Conservation (phyloP, 2,797 vertebrate species). For the Esox lucius region DNA sequence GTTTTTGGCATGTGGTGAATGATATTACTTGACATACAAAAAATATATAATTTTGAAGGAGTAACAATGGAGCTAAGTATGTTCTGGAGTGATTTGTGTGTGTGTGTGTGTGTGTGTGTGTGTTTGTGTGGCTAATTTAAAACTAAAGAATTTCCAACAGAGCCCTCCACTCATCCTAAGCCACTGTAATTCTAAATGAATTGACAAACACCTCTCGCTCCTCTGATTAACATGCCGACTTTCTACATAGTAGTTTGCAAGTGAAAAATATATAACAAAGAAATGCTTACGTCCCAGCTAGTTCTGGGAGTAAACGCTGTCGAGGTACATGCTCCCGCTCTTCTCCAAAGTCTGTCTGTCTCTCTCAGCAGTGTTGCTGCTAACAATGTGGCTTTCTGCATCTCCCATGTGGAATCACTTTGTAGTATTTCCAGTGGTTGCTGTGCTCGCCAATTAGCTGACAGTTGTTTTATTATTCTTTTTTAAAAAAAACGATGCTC, state of each 20-base stretch:
- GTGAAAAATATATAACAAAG: background rate
- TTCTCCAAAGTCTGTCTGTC: background rate
- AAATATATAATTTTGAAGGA: too few species aligned
- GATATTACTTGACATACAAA: too few species aligned
- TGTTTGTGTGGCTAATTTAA: too few species aligned
- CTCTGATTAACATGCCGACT: background rate
- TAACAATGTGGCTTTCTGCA: constrained; percentile 38
- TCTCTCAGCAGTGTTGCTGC: background rate
- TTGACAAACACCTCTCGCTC: constrained; percentile 1
- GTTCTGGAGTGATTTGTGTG: too few species aligned
- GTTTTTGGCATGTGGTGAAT: background rate
- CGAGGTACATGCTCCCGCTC: background rate
- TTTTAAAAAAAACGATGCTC: constrained; percentile 46
- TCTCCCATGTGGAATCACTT: constrained; percentile 60
- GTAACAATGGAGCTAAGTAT: too few species aligned
- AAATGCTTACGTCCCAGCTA: background rate
- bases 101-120: too few species aligned
- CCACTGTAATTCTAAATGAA: background rate
- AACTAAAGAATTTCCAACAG: background rate
- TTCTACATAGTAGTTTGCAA: background rate
- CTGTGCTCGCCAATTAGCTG: constrained; percentile 66
- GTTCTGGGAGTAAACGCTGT: background rate
- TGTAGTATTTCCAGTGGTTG: constrained; percentile 55
- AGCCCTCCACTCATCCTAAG: background rate
- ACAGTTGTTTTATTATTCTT: constrained; percentile 71